Percentiles rank a stretch among this genome's conserved stretches.
Evolutionary conservation across 2,888 invertebrate genomes (phyloP).

Genomic region (Nomada hirtipes): DNA sequence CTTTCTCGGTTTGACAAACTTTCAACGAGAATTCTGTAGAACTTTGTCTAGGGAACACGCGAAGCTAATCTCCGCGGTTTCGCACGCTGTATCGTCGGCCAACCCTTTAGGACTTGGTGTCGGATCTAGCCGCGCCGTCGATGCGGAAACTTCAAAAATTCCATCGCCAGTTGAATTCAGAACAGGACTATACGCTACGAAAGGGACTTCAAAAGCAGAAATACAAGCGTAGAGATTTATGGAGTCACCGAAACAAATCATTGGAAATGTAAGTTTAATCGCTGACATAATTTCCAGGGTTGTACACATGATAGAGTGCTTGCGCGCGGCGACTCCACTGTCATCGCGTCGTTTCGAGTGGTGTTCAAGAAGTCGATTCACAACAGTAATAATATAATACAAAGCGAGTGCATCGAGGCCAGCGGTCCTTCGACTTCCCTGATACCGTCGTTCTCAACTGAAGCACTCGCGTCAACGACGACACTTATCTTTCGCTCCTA

Average conservation of each 20-base stretch:
- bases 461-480: background rate
- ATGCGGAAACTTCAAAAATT: background rate
- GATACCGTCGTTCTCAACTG: background rate
- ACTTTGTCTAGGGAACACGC: background rate
- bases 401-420: background rate
- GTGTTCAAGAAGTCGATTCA: conserved; percentile 1
- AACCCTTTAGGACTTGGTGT: background rate
- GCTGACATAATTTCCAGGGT: too few species aligned
- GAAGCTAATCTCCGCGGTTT: conserved; percentile 15
- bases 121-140: conserved; percentile 1
- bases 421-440: background rate
- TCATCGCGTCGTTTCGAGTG: background rate
- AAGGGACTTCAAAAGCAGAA: too few species aligned
- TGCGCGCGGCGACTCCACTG: background rate
- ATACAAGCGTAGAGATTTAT: too few species aligned
- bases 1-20: background rate
- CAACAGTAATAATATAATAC: background rate
- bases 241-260: too few species aligned
- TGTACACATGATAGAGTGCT: background rate
- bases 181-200: background rate
- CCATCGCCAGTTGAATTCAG: background rate
- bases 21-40: background rate
- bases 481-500: too few species aligned
- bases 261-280: too few species aligned
- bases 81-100: background rate